Evolutionary conservation across 1,140 invertebrate genomes (phyloP).

Genomic region (Dendroctonus valens): DNA sequence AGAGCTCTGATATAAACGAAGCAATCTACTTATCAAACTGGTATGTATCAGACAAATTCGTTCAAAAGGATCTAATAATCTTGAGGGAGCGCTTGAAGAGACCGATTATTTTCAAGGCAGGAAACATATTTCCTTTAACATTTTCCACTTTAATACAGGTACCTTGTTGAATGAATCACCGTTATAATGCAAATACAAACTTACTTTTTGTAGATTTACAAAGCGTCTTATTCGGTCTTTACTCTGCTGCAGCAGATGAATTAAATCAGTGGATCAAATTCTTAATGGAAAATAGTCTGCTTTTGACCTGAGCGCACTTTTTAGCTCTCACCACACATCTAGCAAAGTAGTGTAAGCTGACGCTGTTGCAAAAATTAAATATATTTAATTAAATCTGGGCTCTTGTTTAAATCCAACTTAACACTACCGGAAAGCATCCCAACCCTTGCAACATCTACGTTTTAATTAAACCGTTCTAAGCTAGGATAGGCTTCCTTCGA

Average conservation of each 20-base stretch:
- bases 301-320: neutral
- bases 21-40: neutral
- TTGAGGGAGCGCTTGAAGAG: neutral
- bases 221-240: neutral
- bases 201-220: neutral
- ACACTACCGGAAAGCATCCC: too few species aligned
- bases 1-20: neutral
- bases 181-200: neutral
- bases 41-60: neutral
- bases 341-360: too few species aligned
- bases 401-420: too few species aligned
- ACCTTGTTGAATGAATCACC: neutral
- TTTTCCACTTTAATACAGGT: neutral
- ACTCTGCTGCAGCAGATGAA: neutral
- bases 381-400: too few species aligned
- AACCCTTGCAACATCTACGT: too few species aligned
- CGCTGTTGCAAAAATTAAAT: too few species aligned
- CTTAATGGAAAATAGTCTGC: neutral
- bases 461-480: too few species aligned
- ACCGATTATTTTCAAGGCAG: neutral
- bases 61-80: neutral
- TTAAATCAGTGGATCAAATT: neutral
- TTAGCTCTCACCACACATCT: too few species aligned
- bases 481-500: too few species aligned
- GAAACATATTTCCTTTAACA: neutral